These are phyloP conservation scores for Tuberolachnus salignus DNA, from an alignment of 2,888 invertebrate genomes.

Conservation along the genomic window DNA sequence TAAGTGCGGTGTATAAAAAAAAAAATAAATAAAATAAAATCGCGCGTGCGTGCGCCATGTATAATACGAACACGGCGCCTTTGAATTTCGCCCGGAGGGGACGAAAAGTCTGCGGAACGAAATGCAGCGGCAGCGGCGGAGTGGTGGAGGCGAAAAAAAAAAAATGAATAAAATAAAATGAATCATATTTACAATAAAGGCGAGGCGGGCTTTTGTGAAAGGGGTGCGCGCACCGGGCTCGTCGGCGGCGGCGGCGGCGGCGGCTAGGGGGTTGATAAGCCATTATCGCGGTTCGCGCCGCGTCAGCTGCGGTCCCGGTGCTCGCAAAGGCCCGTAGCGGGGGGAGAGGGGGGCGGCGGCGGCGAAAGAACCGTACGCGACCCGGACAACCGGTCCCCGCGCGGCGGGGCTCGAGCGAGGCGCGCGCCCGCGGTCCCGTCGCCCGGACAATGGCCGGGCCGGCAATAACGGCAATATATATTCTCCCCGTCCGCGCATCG, in stretches of 20 bases:
- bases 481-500: too few species aligned
- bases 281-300: not conserved
- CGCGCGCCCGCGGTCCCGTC: too few species aligned
- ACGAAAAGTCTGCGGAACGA: not conserved
- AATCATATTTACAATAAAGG: not conserved
- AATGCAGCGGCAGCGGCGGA: too few species aligned
- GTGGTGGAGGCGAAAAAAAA: too few species aligned
- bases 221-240: conserved; percentile 28
- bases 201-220: conserved; percentile 28
- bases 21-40: too few species aligned
- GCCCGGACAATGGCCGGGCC: not conserved
- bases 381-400: not conserved
- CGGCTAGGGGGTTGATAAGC: conserved; percentile 26
- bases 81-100: conserved; percentile 2
- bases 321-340: conserved; percentile 43
- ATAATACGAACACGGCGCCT: conserved; percentile 5
- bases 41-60: too few species aligned
- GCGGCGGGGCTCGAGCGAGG: not conserved
- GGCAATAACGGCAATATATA: too few species aligned
- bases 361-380: not conserved
- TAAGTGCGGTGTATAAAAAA: too few species aligned
- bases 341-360: conserved; percentile 19
- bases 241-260: not conserved
- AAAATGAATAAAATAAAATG: too few species aligned
- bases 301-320: conserved; percentile 46